Base-by-base conservation (phyloP, 2,888 invertebrate genomes). In the Aleiodes alternator region DNA sequence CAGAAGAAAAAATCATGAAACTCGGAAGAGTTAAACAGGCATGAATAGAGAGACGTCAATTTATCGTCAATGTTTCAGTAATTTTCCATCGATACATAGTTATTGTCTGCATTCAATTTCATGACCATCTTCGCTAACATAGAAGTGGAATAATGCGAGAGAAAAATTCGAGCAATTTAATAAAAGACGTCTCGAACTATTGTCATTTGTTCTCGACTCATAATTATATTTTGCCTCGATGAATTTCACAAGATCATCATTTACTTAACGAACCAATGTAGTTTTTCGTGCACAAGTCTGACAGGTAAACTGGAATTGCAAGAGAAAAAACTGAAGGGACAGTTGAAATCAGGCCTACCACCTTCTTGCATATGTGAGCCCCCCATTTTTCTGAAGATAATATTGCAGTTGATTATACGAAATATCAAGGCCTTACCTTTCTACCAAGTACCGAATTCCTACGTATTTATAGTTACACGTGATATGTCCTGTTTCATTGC, bases 351-450 rank as follows among this genome's bases (percentile, higher is more conserved):
- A 69, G 74, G 71, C 77, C 69, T 72, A 72, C 31, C 55, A 75
- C 74, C 69, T 59, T 57, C 70, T 69, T 59, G 29, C 3, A 38
- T 38, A 16, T 48, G 34, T 31, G 11, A 79, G 73, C 77, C 75
- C 75, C 78, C 23, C 50, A 38, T 43, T 48, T 50, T 48, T 12
- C 73, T 73, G 72, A 79, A 82, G 83, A 85, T 85, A 85, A 86
- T 78, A 76, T 83, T 81, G 83, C 82, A 84, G 82, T 83, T 83
- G 82, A 85, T 84, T 85, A 85, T 83, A 85, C 85, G 82, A 86
- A 86, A 86, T 86, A 86, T 86, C 86, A 86, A 86, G 86, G 86
- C 79, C 85, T 81, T 80, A 82, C 85, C 86, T 86, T 86, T 86
- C 86, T 86, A 86, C 82, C 79, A 79, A 31, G 38, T 38, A 61